Base-by-base conservation (phyloP, 2,888 invertebrate genomes). In the Volucella inanis region DNA sequence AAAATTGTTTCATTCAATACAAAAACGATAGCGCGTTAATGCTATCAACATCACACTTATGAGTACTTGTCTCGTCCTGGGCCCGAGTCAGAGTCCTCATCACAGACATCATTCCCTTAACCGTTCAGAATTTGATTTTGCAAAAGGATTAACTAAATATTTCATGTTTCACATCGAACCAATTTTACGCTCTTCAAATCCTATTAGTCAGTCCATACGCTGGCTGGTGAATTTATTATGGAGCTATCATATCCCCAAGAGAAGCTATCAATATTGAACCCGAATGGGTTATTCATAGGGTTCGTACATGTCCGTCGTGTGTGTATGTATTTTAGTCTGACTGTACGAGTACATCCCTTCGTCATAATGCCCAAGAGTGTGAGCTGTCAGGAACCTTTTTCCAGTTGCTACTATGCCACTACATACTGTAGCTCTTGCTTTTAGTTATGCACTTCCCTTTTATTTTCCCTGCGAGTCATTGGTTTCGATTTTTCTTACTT, bases 151-250 rank as follows among this genome's bases (percentile, higher is more conserved):
- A 91, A 91, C 91, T 92, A 91, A 91, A 92, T 92, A 91, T 91
- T 92, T 92, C 90, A 92, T 91, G 91, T 92, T 85, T 91, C 91
- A 91, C 91, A 91, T 90, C 90, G 91, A 92, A 92, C 92, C 92
- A 92, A 92, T 92, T 92, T 92, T 92, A 92, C 92, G 91, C 92
- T 92, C 91, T 92, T 92, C 91, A 92, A 92, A 92, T 92, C 91
- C 91, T 91, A 91, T 92, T 92, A 92, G 92, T 91, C 91, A 91
- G 90, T 90, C 90, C 91, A 89, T 90, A 88, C 82, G 78, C 78
- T 87, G 81, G 68, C 71, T 84, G 74, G 77, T 78, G 87, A 87
- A 87, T 87, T 87, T 87, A 87, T 87, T 81, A 87, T 87, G 79
- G 78, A 64, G 78, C 83, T 81, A 87, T 81, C 87, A 84, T 81